phyloP scores from a whole-genome alignment of 2,888 invertebrate species.

The Apotomis turbidana region DNA sequence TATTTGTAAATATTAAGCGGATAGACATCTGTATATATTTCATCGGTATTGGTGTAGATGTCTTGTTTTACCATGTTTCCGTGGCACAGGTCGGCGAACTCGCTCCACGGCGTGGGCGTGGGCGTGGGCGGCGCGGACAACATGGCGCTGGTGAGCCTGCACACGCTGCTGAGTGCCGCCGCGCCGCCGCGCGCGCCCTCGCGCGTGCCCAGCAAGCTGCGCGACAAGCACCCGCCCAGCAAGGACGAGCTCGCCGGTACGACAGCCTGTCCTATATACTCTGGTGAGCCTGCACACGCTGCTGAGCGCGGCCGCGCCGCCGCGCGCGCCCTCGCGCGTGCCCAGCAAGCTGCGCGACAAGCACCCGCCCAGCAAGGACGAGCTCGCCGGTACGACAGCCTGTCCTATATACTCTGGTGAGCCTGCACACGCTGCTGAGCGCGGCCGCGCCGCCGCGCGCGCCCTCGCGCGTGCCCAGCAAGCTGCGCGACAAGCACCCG shows the following conservation, averaged over 20 bases:
- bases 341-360: slow-evolving; percentile 59
- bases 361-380: slow-evolving; percentile 61
- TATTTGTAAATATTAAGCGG: no score
- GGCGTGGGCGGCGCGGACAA: slow-evolving; percentile 67
- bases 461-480: slow-evolving; percentile 52
- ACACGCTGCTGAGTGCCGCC: slow-evolving; percentile 71
- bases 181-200: slow-evolving; percentile 51
- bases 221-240: slow-evolving; percentile 59
- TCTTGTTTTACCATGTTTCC: not conserved
- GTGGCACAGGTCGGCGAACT: slow-evolving; percentile 63
- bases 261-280: not conserved
- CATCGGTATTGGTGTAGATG: not conserved
- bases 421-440: slow-evolving; percentile 74
- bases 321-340: slow-evolving; percentile 52
- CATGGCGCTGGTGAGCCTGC: slow-evolving; percentile 73
- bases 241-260: slow-evolving; percentile 66
- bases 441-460: slow-evolving; percentile 53
- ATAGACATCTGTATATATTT: no score
- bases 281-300: slow-evolving; percentile 76
- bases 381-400: slow-evolving; percentile 58
- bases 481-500: slow-evolving; percentile 58
- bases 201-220: slow-evolving; percentile 54
- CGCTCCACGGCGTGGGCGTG: slow-evolving; percentile 57
- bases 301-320: slow-evolving; percentile 59
- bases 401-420: slow-evolving; percentile 55